Evolutionary conservation across 37 sponge, comb jelly and placozoan species (phyloP).

Genomic region (Beroe forskalii): DNA sequence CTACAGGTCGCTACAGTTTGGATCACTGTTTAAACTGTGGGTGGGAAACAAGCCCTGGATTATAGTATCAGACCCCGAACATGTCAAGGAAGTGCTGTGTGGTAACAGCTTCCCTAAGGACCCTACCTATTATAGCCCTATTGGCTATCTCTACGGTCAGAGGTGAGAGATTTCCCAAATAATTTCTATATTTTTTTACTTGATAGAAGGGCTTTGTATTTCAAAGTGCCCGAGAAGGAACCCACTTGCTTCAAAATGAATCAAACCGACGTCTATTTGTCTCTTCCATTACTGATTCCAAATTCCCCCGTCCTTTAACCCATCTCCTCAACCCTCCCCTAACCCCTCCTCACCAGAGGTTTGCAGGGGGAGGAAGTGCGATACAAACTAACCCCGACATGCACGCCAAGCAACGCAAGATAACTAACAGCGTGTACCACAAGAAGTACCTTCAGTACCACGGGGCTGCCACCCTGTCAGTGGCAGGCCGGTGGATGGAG

Average conservation of each 20-base stretch:
- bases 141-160: constrained; percentile 34
- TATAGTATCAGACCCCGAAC: constrained; percentile 5
- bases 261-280: too few species aligned
- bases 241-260: too few species aligned
- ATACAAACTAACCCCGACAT: not conserved
- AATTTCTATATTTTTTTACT: too few species aligned
- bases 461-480: not conserved
- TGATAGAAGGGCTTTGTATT: too few species aligned
- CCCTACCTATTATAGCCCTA: constrained; percentile 34
- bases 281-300: too few species aligned
- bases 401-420: not conserved
- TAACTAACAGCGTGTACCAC: constrained; percentile 11
- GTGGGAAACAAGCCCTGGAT: constrained; percentile 50
- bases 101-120: constrained; percentile 51
- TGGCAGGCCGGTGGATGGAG: not conserved
- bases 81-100: constrained; percentile 17
- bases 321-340: not conserved
- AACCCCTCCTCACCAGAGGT: not conserved
- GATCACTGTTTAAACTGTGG: constrained; percentile 20
- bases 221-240: too few species aligned
- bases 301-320: not conserved
- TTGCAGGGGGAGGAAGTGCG: constrained; percentile 49
- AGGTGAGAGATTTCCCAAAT: too few species aligned
- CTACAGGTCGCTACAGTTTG: not conserved
- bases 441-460: constrained; percentile 20